Conservation (phyloP, 2,113 vertebrate genomes). For the Crotalus tigris region DNA sequence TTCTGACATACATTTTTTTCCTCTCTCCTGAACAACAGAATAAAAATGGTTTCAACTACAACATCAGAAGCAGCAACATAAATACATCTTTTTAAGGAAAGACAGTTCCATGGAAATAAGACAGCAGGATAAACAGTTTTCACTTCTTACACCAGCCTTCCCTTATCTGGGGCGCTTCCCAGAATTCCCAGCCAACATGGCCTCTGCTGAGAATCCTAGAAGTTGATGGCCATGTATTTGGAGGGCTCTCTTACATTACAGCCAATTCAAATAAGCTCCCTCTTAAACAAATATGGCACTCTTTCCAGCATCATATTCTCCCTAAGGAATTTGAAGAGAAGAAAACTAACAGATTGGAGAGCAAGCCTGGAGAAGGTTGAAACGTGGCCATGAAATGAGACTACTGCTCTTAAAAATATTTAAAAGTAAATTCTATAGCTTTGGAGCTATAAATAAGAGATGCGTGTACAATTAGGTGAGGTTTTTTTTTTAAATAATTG, state of each 20-base stretch:
- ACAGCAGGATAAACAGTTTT: not conserved
- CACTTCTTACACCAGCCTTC: not conserved
- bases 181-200: not conserved
- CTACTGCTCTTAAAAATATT: not conserved
- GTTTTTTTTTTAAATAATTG: conserved; percentile 9
- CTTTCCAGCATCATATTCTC: not conserved
- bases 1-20: not conserved
- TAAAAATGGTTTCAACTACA: not conserved
- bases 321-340: not conserved
- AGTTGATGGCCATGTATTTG: not conserved
- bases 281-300: not conserved
- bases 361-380: not conserved
- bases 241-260: not conserved
- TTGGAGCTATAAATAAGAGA: not conserved
- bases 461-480: not conserved
- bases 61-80: rapidly evolving
- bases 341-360: not conserved
- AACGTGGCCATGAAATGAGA: not conserved
- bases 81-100: not conserved
- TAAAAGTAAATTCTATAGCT: not conserved
- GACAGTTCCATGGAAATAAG: not conserved
- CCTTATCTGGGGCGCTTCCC: not conserved
- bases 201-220: not conserved
- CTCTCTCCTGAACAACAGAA: not conserved
- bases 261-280: rapidly evolving